These are phyloP conservation scores for Hassar affinis DNA, from an alignment of 2,113 vertebrate species.

Conservation along the genomic window DNA sequence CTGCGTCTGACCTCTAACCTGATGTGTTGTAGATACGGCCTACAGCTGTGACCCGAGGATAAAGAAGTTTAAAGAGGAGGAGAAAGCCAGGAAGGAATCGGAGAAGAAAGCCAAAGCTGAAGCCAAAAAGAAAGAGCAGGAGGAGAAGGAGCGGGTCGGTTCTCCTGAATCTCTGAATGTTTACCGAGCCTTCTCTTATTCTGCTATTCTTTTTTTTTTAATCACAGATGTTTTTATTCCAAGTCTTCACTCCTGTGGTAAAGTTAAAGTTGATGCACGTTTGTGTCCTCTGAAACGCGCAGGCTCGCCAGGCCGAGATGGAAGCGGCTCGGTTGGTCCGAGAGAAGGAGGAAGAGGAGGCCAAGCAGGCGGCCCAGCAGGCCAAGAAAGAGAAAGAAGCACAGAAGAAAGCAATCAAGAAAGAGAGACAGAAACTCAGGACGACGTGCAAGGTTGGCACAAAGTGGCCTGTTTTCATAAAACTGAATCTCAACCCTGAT, in stretches of 20 bases:
- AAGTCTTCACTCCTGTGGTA: too few species aligned
- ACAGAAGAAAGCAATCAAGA: conserved; percentile 98
- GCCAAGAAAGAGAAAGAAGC: conserved; percentile 97
- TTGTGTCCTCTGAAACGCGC: background rate
- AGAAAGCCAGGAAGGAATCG: conserved; percentile 94
- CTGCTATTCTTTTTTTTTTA: too few species aligned
- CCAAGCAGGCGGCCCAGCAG: conserved; percentile 84
- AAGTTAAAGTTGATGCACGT: too few species aligned
- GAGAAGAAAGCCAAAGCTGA: conserved; percentile 97
- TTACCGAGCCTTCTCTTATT: background rate
- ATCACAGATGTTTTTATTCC: too few species aligned
- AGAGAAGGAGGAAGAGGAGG: conserved; percentile 93
- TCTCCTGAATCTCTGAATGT: background rate
- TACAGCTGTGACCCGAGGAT: conserved; percentile 95
- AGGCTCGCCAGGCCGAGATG: conserved; percentile 91
- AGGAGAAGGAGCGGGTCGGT: conserved; percentile 90
- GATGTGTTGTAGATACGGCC: conserved; percentile 80
- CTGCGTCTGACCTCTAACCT: background rate
- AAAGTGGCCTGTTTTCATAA: background rate
- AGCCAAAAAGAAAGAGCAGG: conserved; percentile 93
- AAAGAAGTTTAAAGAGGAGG: conserved; percentile 98
- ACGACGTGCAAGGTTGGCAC: conserved; percentile 88
- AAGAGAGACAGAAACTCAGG: conserved; percentile 94
- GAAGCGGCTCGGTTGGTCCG: conserved; percentile 85
- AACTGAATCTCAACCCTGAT: background rate